Conservation (phyloP, 2,113 vertebrate genomes). For the Oncorhynchus clarkii region DNA sequence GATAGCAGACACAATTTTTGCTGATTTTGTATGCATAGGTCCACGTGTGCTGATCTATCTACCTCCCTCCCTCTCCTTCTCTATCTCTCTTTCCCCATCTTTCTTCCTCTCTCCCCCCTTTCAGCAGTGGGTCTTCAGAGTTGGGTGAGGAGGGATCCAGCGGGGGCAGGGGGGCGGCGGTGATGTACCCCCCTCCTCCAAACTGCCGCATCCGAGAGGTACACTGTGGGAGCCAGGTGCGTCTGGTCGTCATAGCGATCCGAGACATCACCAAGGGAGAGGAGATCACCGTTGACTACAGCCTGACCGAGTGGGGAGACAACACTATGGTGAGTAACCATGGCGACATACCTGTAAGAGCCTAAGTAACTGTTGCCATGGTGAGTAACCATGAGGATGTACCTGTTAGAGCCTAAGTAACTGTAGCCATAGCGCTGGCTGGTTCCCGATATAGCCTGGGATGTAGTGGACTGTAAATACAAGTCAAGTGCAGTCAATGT, state of each 20-base stretch:
- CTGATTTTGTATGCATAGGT: background rate
- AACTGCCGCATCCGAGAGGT: conserved; percentile 80
- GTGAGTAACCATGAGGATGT: no score
- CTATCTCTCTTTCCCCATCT: background rate
- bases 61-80: background rate
- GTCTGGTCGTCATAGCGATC: conserved; percentile 77
- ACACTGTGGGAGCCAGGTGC: conserved; percentile 77
- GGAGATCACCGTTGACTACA: conserved; percentile 81
- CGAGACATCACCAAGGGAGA: conserved; percentile 78
- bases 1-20: background rate
- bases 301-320: conserved; percentile 77
- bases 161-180: conserved; percentile 24
- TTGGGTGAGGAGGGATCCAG: conserved; percentile 54
- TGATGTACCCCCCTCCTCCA: conserved; percentile 65
- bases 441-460: no score
- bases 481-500: no score
- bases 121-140: conserved; percentile 54
- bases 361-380: no score
- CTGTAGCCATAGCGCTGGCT: no score
- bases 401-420: no score
- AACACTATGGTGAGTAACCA: conserved; percentile 40
- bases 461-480: no score
- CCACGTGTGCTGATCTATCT: background rate
- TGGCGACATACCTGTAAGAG: no score
- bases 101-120: background rate